phyloP scores from a whole-genome alignment of 1,140 invertebrate genomes.

The Cyrtorhinus lividipennis region DNA sequence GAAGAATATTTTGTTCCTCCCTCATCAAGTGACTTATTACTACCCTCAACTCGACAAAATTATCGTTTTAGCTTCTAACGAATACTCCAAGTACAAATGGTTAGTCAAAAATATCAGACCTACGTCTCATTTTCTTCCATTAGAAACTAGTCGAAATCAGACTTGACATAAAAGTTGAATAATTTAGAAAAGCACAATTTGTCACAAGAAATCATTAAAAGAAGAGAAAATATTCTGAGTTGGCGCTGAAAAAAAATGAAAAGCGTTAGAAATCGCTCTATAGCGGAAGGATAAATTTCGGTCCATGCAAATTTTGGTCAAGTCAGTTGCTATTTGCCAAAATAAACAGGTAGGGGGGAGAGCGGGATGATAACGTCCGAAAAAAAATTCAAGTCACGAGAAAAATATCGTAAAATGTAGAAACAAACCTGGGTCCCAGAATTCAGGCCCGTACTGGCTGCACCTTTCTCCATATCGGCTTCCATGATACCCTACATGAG shows the following conservation, averaged over 20 bases:
- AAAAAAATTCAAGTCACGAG: too few species aligned
- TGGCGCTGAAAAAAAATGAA: background rate
- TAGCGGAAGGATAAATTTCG: background rate
- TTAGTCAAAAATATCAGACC: too few species aligned
- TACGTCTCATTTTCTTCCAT: too few species aligned
- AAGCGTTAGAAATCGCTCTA: background rate
- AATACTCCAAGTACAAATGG: too few species aligned
- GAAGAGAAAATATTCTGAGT: slow-evolving; percentile 13
- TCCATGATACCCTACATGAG: slow-evolving; percentile 24
- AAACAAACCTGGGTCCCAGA: slow-evolving; percentile 28
- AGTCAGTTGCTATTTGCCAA: background rate
- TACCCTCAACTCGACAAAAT: too few species aligned
- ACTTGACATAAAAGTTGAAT: background rate
- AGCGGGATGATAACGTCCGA: too few species aligned
- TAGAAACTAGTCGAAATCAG: too few species aligned
- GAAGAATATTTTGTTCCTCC: too few species aligned
- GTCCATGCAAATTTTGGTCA: too few species aligned
- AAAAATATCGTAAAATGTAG: background rate
- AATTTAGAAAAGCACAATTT: background rate
- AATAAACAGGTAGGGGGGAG: background rate
- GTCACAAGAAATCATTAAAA: background rate
- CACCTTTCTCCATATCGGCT: slow-evolving; percentile 24
- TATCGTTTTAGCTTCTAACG: too few species aligned
- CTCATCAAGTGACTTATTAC: too few species aligned
- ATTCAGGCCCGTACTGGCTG: slow-evolving; percentile 25